Evolutionary conservation across 2,888 invertebrate genomes (phyloP), one percentile per base, ranked within the genome.

Genomic region (Rhyacophila evoluta): DNA sequence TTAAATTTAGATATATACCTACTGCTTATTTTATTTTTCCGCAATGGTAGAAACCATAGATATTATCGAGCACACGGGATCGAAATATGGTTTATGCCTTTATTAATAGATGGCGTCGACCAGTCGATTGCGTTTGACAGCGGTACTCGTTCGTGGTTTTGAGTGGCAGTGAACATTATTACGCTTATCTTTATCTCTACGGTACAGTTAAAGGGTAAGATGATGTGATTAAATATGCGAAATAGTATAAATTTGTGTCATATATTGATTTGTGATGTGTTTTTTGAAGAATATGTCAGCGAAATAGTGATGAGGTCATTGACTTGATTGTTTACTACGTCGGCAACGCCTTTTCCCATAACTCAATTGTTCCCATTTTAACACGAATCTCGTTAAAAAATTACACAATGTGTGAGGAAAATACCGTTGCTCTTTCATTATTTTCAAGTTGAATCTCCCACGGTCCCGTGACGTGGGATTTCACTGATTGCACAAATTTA

Each of bases 261-360:
- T n/a, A 4, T 39, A 12, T 12, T 12, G 39, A 39, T 55, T 25
- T 4, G 1, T 19, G 15, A 19, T 10, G 19, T 55, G 10, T 55
- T 5, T 19, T 55, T 19, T 25, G 72, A 28, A 11, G n/a, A 1
- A 69, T 69, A 69, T 69, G 69, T 29, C 29, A 55, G 15, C 15
- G 25, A 55, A 55, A 55, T 25, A 55, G 55, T 55, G 73, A 55
- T 39, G 67, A 36, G 70, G 72, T 86, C 85, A 88, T 86, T 89
- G 89, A 89, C 89, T 89, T 88, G 88, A 89, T 88, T 89, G 89
- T 89, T 89, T 89, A 89, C 88, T 87, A 89, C 86, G 86, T 88
- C 87, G 90, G 88, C 89, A 90, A 89, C 90, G 90, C 90, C 90
- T 90, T 81, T 83, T 88, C 68, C 69, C 68, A 72, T 36, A 15